Evolutionary conservation across 1,140 invertebrate species (phyloP).

Genomic region (Polypedilum vanderplanki): DNA sequence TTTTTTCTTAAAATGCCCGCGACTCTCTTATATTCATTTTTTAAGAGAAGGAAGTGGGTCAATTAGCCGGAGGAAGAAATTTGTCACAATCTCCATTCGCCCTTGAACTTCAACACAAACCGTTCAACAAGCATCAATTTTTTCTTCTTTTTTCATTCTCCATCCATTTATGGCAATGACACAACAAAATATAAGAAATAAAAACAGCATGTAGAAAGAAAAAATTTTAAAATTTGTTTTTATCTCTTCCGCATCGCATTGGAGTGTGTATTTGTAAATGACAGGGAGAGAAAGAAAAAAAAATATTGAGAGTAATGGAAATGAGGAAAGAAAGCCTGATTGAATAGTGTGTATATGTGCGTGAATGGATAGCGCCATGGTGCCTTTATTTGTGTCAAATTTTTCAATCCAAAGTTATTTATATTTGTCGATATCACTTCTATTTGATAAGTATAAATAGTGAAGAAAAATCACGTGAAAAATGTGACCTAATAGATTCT

Average conservation of each 20-base stretch:
- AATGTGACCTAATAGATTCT: too few relatives aligned
- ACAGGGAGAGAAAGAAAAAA: too few relatives aligned
- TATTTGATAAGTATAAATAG: neutral
- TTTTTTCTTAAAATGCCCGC: neutral
- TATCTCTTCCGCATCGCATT: neutral
- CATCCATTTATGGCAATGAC: neutral
- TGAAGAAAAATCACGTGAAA: too few relatives aligned
- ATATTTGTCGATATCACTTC: neutral
- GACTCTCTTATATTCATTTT: neutral
- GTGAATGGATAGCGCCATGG: neutral
- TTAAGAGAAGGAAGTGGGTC: neutral
- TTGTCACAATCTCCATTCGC: neutral
- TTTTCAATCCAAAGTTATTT: neutral
- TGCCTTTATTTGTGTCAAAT: neutral
- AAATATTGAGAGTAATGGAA: too few relatives aligned
- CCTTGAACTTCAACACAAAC: conserved; percentile 14
- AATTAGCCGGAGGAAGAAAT: conserved; percentile 17
- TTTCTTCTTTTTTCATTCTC: neutral
- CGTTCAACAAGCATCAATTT: neutral
- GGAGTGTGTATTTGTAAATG: too few relatives aligned
- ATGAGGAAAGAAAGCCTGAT: too few relatives aligned
- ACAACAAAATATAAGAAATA: neutral
- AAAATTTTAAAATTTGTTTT: neutral
- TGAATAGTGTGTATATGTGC: neutral
- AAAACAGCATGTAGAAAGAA: neutral